These are phyloP conservation scores for Phthorimaea operculella DNA, from an alignment of 1,140 invertebrate species.

Conservation along the genomic window DNA sequence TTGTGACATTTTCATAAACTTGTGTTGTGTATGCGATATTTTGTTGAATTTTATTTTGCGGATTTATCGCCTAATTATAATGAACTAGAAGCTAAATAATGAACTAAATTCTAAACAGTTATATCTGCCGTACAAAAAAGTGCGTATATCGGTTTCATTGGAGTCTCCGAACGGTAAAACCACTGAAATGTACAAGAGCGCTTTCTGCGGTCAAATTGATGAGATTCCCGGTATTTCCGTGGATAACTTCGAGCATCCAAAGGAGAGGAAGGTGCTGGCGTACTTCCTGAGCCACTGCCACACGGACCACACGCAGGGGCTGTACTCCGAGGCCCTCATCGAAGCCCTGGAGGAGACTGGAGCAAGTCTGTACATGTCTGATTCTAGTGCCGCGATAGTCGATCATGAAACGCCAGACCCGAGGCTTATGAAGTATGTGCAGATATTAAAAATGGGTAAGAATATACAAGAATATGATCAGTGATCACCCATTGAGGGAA, in stretches of 20 bases:
- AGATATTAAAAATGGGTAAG: conserved; percentile 32
- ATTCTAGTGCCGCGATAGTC: conserved; percentile 55
- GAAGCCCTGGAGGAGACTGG: conserved; percentile 29
- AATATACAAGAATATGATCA: not conserved
- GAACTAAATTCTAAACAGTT: too few relatives aligned
- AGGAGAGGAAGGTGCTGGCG: conserved; percentile 63
- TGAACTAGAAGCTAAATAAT: too few relatives aligned
- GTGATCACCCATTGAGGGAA: not conserved
- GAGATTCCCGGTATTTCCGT: conserved; percentile 74
- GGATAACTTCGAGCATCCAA: conserved; percentile 68
- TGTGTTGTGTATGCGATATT: too few relatives aligned
- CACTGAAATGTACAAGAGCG: conserved; percentile 48
- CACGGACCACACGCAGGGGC: conserved; percentile 74
- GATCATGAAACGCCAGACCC: conserved; percentile 22
- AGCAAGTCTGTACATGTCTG: conserved; percentile 57
- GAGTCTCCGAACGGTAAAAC: too few relatives aligned
- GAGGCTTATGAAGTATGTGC: conserved; percentile 24
- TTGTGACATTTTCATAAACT: too few relatives aligned
- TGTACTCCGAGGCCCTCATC: conserved; percentile 38
- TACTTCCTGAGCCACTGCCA: conserved; percentile 78
- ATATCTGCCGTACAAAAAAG: too few relatives aligned
- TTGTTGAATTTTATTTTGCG: too few relatives aligned
- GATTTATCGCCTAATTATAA: too few relatives aligned
- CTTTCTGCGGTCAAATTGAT: conserved; percentile 70
- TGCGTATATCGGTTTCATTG: too few relatives aligned